Conservation (phyloP, 2,888 invertebrate genomes). For the Chymomyza fuscimana region DNA sequence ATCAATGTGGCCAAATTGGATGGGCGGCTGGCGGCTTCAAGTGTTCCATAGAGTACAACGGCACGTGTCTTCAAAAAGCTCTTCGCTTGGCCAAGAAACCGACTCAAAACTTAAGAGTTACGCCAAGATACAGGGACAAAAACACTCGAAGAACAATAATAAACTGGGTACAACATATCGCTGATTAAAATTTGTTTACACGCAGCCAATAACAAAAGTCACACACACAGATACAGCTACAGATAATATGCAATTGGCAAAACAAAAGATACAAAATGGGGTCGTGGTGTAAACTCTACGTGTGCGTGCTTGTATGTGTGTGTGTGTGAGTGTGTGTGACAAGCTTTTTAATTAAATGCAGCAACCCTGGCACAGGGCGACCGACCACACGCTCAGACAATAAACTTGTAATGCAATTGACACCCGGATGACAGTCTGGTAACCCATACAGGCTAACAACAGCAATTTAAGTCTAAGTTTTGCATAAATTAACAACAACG, state of each 20-base stretch:
- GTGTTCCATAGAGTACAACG: not conserved
- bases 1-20: not conserved
- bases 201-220: not conserved
- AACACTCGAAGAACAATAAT: not conserved
- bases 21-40: not conserved
- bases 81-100: not conserved
- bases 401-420: slow-evolving; percentile 19
- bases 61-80: no score
- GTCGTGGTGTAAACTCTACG: no score
- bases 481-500: slow-evolving; percentile 18
- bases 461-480: slow-evolving; percentile 12
- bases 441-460: not conserved
- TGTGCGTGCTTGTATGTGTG: no score
- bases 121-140: not conserved
- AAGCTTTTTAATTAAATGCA: slow-evolving; percentile 1
- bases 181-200: slow-evolving; percentile 6
- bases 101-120: not conserved
- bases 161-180: not conserved
- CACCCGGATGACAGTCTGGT: slow-evolving; percentile 9
- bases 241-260: not conserved
- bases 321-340: not conserved
- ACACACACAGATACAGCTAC: not conserved
- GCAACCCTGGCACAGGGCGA: not conserved
- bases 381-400: not conserved
- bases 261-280: not conserved